These are phyloP conservation scores for Leucophenga varia DNA, from an alignment of 1,140 invertebrate species.

Conservation along the genomic window DNA sequence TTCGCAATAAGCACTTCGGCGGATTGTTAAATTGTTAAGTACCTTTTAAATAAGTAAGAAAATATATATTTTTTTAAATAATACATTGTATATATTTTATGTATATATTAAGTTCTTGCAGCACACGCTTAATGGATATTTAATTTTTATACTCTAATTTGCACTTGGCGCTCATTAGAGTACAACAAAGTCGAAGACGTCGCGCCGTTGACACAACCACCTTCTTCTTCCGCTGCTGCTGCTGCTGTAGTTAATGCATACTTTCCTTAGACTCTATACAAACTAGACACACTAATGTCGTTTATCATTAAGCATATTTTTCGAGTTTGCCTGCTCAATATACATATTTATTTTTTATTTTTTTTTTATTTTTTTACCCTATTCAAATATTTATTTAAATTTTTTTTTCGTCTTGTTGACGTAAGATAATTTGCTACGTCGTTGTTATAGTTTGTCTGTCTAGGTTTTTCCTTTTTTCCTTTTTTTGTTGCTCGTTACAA, in stretches of 20 bases:
- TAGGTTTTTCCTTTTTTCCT: constrained; percentile 4
- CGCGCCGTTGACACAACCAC: too few relatives aligned
- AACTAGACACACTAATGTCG: constrained; percentile 33
- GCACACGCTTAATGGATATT: too few relatives aligned
- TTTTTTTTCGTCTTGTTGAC: constrained; percentile 42
- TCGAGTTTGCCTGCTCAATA: constrained; percentile 15
- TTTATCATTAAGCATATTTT: constrained; percentile 37
- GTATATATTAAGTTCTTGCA: too few relatives aligned
- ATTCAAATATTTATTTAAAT: constrained; percentile 13
- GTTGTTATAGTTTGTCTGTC: too few relatives aligned
- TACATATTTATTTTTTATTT: neutral
- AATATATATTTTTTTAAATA: too few relatives aligned
- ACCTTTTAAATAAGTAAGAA: too few relatives aligned
- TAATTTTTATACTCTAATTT: neutral
- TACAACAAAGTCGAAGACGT: neutral
- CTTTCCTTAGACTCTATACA: neutral
- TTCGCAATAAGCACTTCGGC: too few relatives aligned
- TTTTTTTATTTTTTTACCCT: neutral
- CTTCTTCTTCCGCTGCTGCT: too few relatives aligned
- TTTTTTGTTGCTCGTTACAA: constrained; percentile 36
- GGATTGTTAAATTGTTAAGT: too few relatives aligned
- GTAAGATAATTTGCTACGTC: constrained; percentile 40
- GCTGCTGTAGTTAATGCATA: neutral
- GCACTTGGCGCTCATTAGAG: constrained; percentile 24
- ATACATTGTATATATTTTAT: too few relatives aligned